These are phyloP conservation scores for Spea hammondii DNA, from an alignment of 2,797 vertebrate genomes.

Conservation along the genomic window DNA sequence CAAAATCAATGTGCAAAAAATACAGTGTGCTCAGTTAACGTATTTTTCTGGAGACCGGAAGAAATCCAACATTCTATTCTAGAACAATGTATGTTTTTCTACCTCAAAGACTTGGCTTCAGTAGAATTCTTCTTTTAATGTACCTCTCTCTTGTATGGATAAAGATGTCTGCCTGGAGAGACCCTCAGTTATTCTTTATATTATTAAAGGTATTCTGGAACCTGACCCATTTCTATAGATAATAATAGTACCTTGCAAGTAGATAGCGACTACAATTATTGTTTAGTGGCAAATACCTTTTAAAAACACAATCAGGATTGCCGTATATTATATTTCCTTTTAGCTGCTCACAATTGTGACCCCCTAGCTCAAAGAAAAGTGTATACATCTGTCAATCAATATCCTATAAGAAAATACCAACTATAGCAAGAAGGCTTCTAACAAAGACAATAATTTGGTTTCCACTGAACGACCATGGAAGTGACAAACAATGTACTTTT, in stretches of 20 bases:
- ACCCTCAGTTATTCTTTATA: not conserved
- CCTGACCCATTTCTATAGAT: not conserved
- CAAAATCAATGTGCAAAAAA: no score
- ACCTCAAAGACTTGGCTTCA: no score
- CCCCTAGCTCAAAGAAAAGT: not conserved
- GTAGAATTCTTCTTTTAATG: not conserved
- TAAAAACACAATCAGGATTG: not conserved
- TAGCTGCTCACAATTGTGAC: not conserved
- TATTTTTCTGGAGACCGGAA: no score
- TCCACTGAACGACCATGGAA: no score
- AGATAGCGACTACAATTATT: not conserved
- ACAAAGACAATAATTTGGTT: no score
- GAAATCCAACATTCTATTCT: no score
- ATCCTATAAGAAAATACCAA: not conserved
- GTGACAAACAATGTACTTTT: no score
- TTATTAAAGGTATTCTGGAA: not conserved
- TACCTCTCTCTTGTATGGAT: not conserved
- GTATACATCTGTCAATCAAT: not conserved
- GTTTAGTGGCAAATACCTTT: not conserved
- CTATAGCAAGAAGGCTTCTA: not conserved
- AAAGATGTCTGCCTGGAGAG: slow-evolving; percentile 12
- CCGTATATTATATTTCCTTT: not conserved
- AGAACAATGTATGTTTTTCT: no score
- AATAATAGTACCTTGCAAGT: not conserved
- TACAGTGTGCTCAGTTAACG: no score